Evolutionary conservation across 2,113 vertebrate species (phyloP).

Genomic region (Eptesicus fuscus): DNA sequence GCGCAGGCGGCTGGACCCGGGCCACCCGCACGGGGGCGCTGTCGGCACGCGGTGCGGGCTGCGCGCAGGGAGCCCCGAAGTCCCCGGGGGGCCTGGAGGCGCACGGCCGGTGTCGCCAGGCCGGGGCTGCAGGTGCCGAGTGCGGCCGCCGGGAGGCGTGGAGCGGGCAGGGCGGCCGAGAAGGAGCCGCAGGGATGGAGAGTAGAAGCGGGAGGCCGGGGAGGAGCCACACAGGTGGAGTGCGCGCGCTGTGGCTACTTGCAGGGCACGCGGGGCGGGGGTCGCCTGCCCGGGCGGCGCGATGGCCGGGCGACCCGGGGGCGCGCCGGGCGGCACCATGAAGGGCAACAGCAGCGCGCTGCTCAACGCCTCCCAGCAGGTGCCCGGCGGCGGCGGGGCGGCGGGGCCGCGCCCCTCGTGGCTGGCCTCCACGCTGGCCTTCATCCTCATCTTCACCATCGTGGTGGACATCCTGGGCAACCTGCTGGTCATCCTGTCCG

Average conservation of each 20-base stretch:
- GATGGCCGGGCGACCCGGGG: not conserved
- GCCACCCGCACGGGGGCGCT: slow-evolving; percentile 56
- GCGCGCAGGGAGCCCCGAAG: not conserved
- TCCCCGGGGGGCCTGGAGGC: slow-evolving; percentile 20
- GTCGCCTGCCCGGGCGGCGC: not conserved
- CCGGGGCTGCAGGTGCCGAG: slow-evolving; percentile 28
- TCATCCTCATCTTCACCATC: slow-evolving; percentile 94
- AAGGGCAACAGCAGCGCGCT: slow-evolving; percentile 84
- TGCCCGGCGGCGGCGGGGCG: slow-evolving; percentile 65
- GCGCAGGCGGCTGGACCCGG: not conserved
- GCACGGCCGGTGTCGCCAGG: slow-evolving; percentile 79
- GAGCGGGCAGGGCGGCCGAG: not conserved
- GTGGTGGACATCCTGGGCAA: slow-evolving; percentile 95
- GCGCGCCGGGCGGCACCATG: slow-evolving; percentile 74
- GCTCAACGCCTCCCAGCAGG: slow-evolving; percentile 84
- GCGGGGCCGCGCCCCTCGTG: slow-evolving; percentile 84
- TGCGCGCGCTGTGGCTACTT: not conserved
- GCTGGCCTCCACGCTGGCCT: slow-evolving; percentile 90
- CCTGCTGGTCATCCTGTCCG: slow-evolving; percentile 94
- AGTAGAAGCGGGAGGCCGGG: not conserved
- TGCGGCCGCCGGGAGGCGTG: slow-evolving; percentile 20
- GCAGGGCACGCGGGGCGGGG: accelerated
- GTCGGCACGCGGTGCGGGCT: not conserved
- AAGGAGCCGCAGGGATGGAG: not conserved
- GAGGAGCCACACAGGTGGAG: slow-evolving; percentile 3